A percentile compares a stretch with the other conserved stretches of the same genome.
These are phyloP conservation scores for Adoxophyes honmai DNA, from an alignment of 1,140 invertebrate species.

Conservation along the genomic window DNA sequence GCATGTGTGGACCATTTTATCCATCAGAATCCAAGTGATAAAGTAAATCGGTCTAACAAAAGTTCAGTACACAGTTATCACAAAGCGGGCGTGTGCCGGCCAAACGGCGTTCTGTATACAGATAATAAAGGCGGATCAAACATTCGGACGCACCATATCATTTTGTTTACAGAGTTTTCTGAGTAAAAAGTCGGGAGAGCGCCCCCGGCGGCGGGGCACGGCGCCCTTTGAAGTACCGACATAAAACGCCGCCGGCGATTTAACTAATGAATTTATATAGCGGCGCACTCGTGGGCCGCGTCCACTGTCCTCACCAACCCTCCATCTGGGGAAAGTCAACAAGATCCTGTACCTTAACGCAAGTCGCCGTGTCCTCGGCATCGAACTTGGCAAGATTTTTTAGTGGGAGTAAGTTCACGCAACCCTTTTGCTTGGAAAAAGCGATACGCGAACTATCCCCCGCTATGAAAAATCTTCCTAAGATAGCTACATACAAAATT, in stretches of 20 bases:
- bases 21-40: too few relatives aligned
- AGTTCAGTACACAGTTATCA: constrained; percentile 45
- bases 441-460: too few relatives aligned
- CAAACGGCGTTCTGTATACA: constrained; percentile 65
- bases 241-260: constrained; percentile 77
- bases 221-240: constrained; percentile 75
- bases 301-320: constrained; percentile 21
- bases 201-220: constrained; percentile 54
- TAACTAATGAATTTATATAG: constrained; percentile 79
- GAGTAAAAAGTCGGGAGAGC: constrained; percentile 69
- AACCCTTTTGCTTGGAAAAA: too few relatives aligned
- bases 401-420: too few relatives aligned
- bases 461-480: too few relatives aligned
- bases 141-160: constrained; percentile 71
- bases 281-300: constrained; percentile 40
- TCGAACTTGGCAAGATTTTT: too few relatives aligned
- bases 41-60: constrained; percentile 23
- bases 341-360: too few relatives aligned
- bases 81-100: constrained; percentile 54
- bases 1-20: too few relatives aligned
- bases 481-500: too few relatives aligned
- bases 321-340: too few relatives aligned
- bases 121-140: constrained; percentile 74
- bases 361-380: too few relatives aligned
- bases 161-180: constrained; percentile 76